Conservation (phyloP, 2,113 vertebrate species). For the Clarias gariepinus region DNA sequence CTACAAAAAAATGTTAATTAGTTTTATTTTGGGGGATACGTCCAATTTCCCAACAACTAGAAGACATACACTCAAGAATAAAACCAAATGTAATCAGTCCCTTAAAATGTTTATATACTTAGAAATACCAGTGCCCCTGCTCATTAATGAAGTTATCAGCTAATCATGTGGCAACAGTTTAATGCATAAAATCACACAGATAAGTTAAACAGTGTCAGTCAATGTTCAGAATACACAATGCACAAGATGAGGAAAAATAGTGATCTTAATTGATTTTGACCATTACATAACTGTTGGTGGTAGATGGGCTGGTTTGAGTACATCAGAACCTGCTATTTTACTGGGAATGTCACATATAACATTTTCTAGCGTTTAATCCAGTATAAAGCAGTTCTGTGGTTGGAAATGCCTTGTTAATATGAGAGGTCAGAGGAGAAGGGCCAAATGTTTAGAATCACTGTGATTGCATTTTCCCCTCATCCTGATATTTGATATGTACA, state of each 20-base stretch:
- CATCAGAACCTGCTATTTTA: neutral
- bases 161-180: neutral
- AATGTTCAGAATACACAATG: neutral
- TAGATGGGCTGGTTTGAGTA: neutral
- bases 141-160: neutral
- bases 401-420: neutral
- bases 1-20: constrained; percentile 2
- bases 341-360: neutral
- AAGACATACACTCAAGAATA: neutral
- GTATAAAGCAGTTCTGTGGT: neutral
- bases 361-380: neutral
- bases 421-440: neutral
- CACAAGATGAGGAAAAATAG: neutral
- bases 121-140: neutral
- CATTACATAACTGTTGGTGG: neutral
- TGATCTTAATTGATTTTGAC: neutral
- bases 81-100: constrained; percentile 1
- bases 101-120: neutral
- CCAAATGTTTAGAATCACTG: neutral
- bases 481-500: neutral
- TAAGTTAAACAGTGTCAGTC: neutral
- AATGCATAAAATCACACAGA: neutral
- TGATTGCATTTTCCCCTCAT: neutral
- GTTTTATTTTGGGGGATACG: neutral
- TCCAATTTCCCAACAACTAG: neutral